Percentiles rank a stretch among this genome's conserved stretches.
Evolutionary conservation across 2,113 vertebrate genomes (phyloP).

Genomic region (Eptatretus burgeri): DNA sequence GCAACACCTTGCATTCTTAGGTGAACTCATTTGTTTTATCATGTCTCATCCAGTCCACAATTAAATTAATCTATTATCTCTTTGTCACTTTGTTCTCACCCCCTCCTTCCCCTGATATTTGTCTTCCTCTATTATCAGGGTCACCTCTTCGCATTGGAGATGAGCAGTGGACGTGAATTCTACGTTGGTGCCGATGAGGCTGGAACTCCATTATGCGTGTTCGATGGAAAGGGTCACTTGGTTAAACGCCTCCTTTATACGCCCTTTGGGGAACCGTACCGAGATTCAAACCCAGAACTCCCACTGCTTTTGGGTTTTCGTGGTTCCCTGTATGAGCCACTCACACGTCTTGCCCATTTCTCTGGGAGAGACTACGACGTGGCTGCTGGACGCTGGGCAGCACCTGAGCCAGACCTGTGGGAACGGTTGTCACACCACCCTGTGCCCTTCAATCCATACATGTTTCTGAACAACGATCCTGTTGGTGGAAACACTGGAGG

Average conservation of each 20-base stretch:
- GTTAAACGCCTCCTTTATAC: not conserved
- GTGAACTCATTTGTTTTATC: no score
- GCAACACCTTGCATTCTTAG: no score
- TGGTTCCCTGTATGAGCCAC: not conserved
- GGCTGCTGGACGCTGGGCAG: constrained; percentile 2
- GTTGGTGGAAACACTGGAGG: not conserved
- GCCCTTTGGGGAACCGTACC: not conserved
- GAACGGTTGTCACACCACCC: not conserved
- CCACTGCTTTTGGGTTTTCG: not conserved
- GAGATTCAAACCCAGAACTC: not conserved
- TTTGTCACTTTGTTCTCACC: no score
- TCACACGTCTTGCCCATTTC: not conserved
- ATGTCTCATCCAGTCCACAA: no score
- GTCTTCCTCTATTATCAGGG: no score
- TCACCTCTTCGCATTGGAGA: not conserved
- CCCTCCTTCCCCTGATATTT: no score
- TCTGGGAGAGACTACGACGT: constrained; percentile 1
- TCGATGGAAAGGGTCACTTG: not conserved
- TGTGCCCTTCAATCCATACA: not conserved
- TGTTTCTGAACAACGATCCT: not conserved
- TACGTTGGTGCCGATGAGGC: not conserved
- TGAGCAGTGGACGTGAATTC: not conserved
- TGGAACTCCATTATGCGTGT: not conserved
- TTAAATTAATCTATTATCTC: no score
- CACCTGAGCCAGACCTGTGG: constrained; percentile 1